Base-by-base conservation (phyloP, 2,797 vertebrate species). In the Labeo calbasu region DNA sequence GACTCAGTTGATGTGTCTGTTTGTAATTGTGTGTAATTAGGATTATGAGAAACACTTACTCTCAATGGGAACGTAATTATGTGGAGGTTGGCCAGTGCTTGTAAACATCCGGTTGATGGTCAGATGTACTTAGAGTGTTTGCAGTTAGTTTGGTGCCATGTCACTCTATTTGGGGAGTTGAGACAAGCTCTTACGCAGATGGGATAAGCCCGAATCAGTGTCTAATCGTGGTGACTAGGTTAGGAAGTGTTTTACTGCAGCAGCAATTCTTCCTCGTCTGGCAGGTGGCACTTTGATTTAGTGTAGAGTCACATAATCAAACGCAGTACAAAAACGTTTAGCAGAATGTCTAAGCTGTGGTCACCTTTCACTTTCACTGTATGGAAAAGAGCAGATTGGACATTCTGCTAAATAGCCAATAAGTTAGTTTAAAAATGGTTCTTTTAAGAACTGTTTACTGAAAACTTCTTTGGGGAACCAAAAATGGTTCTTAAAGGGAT, bases 201-300 rank as follows among this genome's bases (percentile, higher is more conserved):
- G 23, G 59, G 63, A 78, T 76, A 65, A 84, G 55, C 43, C n/a
- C 70, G 25, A 82, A 75, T 70, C 55, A 77, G 12, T 3, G 40
- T 83, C 80, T 85, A 77, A 80, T 68, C 21, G 3, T 79, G 61
- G 40, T 72, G 10, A 77, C 63, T 81, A 43, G 81, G 72, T 71
- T 61, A 63, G 55, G 40, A 73, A 25, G 43, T n/a, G 46, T 43
- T 75, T 70, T 66, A 79, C 40, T 28, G 66, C 36, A 9, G n/a
- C 19, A 21, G 4, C 15, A 51, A 9, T 32, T 70, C 53, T 76
- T 79, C n/a, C 71, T 65, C 14, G 25, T 73, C 12, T 77, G 40
- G 50, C 75, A 77, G 51, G 25, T 70, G 40, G 40, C 55, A 78
- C 2, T 19, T 32, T 53, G 15, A 72, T 66, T 55, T 53, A 61